Evolutionary conservation across 2,113 vertebrate genomes (phyloP).

Genomic region (Notechis scutatus): DNA sequence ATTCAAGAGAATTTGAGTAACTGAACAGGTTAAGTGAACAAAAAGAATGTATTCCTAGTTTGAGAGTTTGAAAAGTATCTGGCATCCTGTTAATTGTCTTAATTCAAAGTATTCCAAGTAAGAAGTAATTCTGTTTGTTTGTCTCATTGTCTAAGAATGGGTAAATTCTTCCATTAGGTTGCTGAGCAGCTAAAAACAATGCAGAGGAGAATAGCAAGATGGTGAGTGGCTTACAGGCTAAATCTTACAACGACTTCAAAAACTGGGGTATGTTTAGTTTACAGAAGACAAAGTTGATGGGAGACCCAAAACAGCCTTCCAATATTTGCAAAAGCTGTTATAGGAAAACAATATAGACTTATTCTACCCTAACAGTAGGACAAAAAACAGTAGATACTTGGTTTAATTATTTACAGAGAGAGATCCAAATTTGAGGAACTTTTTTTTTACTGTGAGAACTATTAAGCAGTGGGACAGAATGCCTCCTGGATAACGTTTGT

Average conservation of each 20-base stretch:
- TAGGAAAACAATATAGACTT: not conserved
- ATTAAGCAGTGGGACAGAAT: not conserved
- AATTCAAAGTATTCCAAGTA: rapidly evolving
- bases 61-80: not conserved
- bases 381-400: not conserved
- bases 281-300: not conserved
- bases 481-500: not conserved
- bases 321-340: not conserved
- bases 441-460: not conserved
- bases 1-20: not conserved
- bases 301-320: not conserved
- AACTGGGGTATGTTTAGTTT: not conserved
- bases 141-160: not conserved
- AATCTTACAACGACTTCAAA: not conserved
- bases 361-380: not conserved
- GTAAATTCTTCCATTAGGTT: not conserved
- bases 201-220: too few relatives aligned
- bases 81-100: not conserved
- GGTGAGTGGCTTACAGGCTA: not conserved
- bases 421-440: not conserved
- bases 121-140: not conserved
- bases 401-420: not conserved
- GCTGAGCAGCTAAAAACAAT: not conserved
- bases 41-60: not conserved
- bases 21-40: not conserved